These are phyloP conservation scores for Pocota personata DNA, from an alignment of 2,888 invertebrate genomes.

Conservation along the genomic window DNA sequence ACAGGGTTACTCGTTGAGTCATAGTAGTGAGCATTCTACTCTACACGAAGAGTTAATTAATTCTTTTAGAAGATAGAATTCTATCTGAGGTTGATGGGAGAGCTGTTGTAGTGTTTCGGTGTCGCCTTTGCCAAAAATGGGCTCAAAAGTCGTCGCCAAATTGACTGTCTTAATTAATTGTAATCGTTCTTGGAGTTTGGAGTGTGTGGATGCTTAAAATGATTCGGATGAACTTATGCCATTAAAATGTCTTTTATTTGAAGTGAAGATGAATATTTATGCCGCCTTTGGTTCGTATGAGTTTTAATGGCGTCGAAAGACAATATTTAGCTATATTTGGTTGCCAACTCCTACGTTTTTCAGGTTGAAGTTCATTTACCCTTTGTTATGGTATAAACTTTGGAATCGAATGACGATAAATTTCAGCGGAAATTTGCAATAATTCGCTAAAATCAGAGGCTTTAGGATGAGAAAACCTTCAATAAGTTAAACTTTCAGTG, in stretches of 20 bases:
- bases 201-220: conserved; percentile 8
- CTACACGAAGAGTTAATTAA: not conserved
- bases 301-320: not conserved
- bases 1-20: conserved; percentile 16
- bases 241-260: not conserved
- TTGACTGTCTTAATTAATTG: not conserved
- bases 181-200: not conserved
- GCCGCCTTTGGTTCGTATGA: not conserved
- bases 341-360: not conserved
- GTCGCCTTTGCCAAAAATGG: not conserved
- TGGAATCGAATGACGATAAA: no score
- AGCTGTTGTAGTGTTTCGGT: not conserved
- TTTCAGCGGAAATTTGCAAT: no score
- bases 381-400: not conserved
- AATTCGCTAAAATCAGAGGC: no score
- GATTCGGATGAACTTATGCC: conserved; percentile 1
- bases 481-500: no score
- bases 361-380: not conserved
- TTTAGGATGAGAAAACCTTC: no score
- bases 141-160: conserved; percentile 20
- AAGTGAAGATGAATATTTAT: not conserved
- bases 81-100: not conserved
- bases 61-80: not conserved
- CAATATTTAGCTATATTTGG: not conserved
- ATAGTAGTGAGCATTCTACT: not conserved